phyloP scores from a whole-genome alignment of 1,140 invertebrate species.

The Microplitis mediator region DNA sequence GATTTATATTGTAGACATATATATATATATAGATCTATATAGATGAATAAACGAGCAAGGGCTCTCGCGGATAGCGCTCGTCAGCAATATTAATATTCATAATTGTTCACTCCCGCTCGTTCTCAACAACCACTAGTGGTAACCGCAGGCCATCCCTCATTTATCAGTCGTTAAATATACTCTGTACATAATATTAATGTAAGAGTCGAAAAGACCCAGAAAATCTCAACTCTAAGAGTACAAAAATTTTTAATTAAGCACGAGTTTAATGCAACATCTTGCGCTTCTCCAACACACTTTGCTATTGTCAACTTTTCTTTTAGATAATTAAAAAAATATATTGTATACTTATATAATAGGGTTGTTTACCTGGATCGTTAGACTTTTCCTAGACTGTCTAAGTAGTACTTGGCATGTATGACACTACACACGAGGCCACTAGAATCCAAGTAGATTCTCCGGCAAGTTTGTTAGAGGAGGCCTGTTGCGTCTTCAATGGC shows the following conservation, averaged over 20 bases:
- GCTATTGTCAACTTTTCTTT: too few species aligned
- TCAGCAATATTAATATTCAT: slow-evolving; percentile 61
- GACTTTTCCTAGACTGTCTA: slow-evolving; percentile 30
- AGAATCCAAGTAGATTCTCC: slow-evolving; percentile 54
- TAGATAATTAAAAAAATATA: too few species aligned
- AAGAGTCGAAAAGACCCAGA: background rate
- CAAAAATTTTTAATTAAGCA: background rate
- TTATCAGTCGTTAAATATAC: background rate
- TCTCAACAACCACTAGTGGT: slow-evolving; percentile 26
- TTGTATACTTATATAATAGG: too few species aligned
- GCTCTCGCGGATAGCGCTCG: slow-evolving; percentile 48
- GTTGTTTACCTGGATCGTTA: too few species aligned
- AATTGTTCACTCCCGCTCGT: slow-evolving; percentile 35
- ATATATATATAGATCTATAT: background rate
- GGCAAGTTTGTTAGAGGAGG: slow-evolving; percentile 56
- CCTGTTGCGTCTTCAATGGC: slow-evolving; percentile 58
- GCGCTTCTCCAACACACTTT: too few species aligned
- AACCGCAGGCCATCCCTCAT: slow-evolving; percentile 9
- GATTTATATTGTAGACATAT: too few species aligned
- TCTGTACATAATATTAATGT: background rate
- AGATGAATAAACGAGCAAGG: slow-evolving; percentile 30
- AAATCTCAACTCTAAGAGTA: too few species aligned
- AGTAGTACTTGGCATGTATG: slow-evolving; percentile 57
- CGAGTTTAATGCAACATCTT: too few species aligned
- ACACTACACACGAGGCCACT: slow-evolving; percentile 58